Evolutionary conservation across 2,888 invertebrate species (phyloP), one percentile per base, ranked within the genome.

Genomic region (Diplolepis rosae): DNA sequence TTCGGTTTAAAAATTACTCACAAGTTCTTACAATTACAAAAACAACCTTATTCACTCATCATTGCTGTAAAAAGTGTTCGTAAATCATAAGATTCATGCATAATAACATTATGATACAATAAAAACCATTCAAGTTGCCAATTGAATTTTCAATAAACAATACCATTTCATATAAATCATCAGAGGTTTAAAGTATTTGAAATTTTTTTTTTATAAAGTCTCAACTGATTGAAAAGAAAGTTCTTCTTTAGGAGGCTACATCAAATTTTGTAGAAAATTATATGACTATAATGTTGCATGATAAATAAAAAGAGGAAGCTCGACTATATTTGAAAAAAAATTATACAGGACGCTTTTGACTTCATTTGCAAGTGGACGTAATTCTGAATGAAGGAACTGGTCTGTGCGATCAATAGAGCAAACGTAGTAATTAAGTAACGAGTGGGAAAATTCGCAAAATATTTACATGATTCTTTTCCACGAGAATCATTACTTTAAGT

Each of bases 31-130:
- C 32, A 22, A 39, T 35, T 61, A 39, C 13, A 9, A 9, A 32
- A 39, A 39, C 35, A 61, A 61, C 35, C 61, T 35, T n/a, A n/a
- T n/a, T 61, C 35, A 61, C 61, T 39, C 39, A 35, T 24, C 18
- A 61, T 61, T 35, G 24, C 35, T 22, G 35, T 35, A 61, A 61
- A 61, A 61, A 35, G 35, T 39, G 22, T n/a, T 6, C 22, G 24
- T 61, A 11, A 61, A 27, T 61, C 61, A 61, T 35, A 35, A 61
- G 39, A 35, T 61, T 39, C 35, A n/a, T 22, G n/a, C 7, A 39
- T n/a, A 61, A 13, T n/a, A n/a, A n/a, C n/a, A n/a, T n/a, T n/a
- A n/a, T n/a, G n/a, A n/a, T n/a, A n/a, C n/a, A n/a, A n/a, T n/a
- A n/a, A n/a, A n/a, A n/a, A n/a, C n/a, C n/a, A n/a, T n/a, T n/a